Conservation (phyloP, 2,797 vertebrate genomes). For the Acanthiza pusilla region DNA sequence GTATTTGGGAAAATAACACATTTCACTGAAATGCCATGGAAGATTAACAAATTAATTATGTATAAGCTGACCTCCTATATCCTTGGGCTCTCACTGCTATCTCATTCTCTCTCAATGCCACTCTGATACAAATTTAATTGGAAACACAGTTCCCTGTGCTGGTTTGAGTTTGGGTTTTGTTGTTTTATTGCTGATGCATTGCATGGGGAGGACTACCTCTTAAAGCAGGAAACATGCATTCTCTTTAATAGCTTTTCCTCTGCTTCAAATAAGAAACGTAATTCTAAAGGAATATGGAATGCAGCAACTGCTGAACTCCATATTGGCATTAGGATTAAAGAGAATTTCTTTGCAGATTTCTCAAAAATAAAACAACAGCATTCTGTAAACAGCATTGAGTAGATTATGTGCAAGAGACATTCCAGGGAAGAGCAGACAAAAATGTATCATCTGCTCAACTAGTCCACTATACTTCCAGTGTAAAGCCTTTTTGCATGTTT, state of each 20-base stretch:
- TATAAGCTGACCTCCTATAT: conserved; percentile 5
- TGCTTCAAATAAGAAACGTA: neutral
- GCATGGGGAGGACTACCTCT: neutral
- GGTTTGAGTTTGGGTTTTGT: neutral
- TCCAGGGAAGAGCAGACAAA: neutral
- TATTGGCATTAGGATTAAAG: neutral
- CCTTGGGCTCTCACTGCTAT: neutral
- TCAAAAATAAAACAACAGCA: neutral
- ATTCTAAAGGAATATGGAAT: neutral
- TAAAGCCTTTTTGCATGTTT: neutral
- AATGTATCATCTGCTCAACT: neutral
- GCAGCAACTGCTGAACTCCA: neutral
- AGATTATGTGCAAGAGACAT: neutral
- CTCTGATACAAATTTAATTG: neutral
- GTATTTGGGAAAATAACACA: neutral
- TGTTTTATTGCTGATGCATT: neutral
- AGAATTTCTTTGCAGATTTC: neutral
- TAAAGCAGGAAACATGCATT: neutral
- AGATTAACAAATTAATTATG: conserved; percentile 42
- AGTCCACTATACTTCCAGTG: neutral
- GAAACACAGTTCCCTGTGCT: neutral
- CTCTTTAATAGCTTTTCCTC: neutral
- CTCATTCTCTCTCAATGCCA: neutral
- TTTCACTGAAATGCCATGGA: neutral
- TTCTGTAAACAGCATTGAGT: neutral